phyloP scores from a whole-genome alignment of 2,888 invertebrate genomes.

The Drosophila prostipennis region DNA sequence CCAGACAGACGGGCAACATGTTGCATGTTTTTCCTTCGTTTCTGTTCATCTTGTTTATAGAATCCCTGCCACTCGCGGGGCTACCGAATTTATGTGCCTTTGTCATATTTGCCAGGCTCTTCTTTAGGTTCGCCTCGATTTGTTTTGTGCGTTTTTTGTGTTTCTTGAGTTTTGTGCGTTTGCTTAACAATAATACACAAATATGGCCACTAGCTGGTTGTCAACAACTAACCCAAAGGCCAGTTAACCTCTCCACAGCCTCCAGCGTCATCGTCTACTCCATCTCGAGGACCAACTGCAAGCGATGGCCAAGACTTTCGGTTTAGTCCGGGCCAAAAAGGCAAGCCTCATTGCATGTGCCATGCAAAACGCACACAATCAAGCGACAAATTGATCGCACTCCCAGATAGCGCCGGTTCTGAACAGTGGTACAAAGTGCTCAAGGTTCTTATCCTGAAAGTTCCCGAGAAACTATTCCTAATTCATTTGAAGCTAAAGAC shows the following conservation, averaged over 20 bases:
- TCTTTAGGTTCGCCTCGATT: conserved; percentile 18
- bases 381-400: conserved; percentile 79
- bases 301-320: conserved; percentile 13
- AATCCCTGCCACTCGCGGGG: conserved; percentile 42
- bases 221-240: conserved; percentile 62
- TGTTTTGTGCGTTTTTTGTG: conserved; percentile 3
- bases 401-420: conserved; percentile 55
- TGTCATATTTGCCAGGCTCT: conserved; percentile 71
- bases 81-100: conserved; percentile 78
- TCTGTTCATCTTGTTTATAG: conserved; percentile 34
- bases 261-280: conserved; percentile 25
- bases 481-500: too few species aligned
- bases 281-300: conserved; percentile 23
- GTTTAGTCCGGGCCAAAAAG: conserved; percentile 31
- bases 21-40: conserved; percentile 27
- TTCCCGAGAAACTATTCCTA: not conserved
- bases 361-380: conserved; percentile 73
- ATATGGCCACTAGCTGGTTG: conserved; percentile 74
- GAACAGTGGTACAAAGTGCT: conserved; percentile 24
- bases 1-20: conserved; percentile 72
- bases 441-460: not conserved
- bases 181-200: conserved; percentile 72
- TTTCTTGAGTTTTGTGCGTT: conserved; percentile 28
- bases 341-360: conserved; percentile 48
- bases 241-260: conserved; percentile 40